Percentiles rank a stretch among this genome's conserved stretches.
These are phyloP conservation scores for Neofelis nebulosa DNA, from an alignment of 2,113 vertebrate species.

Conservation along the genomic window DNA sequence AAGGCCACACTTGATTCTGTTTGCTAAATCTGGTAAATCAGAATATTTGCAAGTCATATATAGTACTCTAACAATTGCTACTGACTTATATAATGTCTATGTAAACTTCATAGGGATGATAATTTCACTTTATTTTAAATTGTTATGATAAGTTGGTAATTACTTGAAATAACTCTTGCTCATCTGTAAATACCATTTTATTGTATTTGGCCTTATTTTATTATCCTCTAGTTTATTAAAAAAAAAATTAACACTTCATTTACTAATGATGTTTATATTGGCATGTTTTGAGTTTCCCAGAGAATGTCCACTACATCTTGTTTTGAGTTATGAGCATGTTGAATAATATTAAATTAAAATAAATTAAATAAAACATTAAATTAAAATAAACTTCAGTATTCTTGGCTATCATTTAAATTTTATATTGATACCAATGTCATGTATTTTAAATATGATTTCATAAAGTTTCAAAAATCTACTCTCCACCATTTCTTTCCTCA, in stretches of 20 bases:
- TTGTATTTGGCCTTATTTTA: constrained; percentile 19
- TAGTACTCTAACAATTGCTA: background rate
- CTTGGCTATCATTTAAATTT: constrained; percentile 33
- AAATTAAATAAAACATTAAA: background rate
- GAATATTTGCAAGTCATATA: constrained; percentile 37
- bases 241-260: constrained; percentile 25
- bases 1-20: background rate
- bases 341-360: constrained; percentile 16
- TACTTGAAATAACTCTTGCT: constrained; percentile 39
- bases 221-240: background rate
- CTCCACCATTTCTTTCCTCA: background rate
- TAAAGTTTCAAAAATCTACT: background rate
- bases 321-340: background rate
- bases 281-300: constrained; percentile 3
- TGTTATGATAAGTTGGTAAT: background rate
- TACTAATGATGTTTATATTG: constrained; percentile 12
- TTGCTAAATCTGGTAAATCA: constrained; percentile 33
- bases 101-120: background rate
- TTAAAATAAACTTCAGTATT: constrained; percentile 37
- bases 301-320: constrained; percentile 18
- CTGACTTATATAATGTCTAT: constrained; percentile 11
- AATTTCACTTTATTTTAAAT: constrained; percentile 46
- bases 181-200: constrained; percentile 25
- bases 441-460: constrained; percentile 26
- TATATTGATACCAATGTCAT: background rate